Evolutionary conservation across 2,797 vertebrate species (phyloP), one percentile per base, ranked within the genome.

Genomic region (Tauraco hartlaubi): DNA sequence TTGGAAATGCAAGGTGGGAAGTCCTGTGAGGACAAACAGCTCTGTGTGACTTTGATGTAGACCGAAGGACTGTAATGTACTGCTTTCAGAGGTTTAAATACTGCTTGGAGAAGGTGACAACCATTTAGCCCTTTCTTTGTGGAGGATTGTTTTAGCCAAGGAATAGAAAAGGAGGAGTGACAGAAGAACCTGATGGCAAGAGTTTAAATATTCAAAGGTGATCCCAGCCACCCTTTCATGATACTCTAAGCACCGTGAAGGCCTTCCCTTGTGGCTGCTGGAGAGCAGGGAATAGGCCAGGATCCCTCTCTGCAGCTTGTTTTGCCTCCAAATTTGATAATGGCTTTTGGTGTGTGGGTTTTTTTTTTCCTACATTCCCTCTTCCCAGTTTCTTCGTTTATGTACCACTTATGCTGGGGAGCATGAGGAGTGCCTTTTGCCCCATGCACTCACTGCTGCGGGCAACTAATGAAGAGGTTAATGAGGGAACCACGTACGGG

Each of bases 201-300:
- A 55, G 15, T 35, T 25, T 41, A 11, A 41, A 52, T 33, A 49
- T 72, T 59, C 13, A 10, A 5, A 33, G 35, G n/a, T 29, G 25
- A 6, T 64, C 48, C 71, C 31, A 44, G 23, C 18, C 74, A 61
- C 41, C 25, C 25, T 75, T 31, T 25, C 2, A 0, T 37, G 46
- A 5, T 19, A 3, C 49, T 35, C 6, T 67, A 10, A 35, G 33
- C 8, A 11, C 0, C 2, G 41, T 11, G n/a, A 33, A 41, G 25
- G 20, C 64, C 9, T 77, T 54, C 26, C 9, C 31, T 33, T 33
- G 33, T 43, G 54, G 25, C 44, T 46, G 22, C 54, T 49, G 56
- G 41, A 43, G 15, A 46, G 15, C 20, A 46, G 52, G 26, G 26
- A 31, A 6, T 5, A 44, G 69, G 63, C n/a, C 51, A 63, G 58